Evolutionary conservation across 1,140 invertebrate genomes (phyloP).

Genomic region (Diorhabda elongata): DNA sequence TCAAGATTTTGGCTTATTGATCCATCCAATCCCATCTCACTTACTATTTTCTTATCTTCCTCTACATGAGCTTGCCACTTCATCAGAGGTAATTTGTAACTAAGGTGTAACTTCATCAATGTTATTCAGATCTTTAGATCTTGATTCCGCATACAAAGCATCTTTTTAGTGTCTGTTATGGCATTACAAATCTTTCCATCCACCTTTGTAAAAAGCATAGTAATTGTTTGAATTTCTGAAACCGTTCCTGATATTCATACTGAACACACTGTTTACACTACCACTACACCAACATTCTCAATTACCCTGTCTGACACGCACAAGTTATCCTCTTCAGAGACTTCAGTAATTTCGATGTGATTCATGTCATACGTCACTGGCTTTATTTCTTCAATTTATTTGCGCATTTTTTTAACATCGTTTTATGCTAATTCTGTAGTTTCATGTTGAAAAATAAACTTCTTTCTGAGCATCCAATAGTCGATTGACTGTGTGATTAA

Average conservation of each 20-base stretch:
- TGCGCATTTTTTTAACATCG: background rate
- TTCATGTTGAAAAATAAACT: background rate
- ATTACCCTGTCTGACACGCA: no score
- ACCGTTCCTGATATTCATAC: background rate
- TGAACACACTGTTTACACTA: no score
- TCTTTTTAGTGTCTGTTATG: slow-evolving; percentile 7
- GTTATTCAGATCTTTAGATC: slow-evolving; percentile 17
- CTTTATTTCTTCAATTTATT: slow-evolving; percentile 10
- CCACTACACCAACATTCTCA: no score
- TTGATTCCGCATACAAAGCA: slow-evolving; percentile 19
- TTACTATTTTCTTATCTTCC: background rate
- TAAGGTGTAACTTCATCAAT: slow-evolving; percentile 5
- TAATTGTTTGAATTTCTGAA: background rate
- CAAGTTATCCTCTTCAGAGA: no score
- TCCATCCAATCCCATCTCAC: slow-evolving; percentile 28
- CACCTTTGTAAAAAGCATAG: slow-evolving; percentile 15
- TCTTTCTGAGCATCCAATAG: slow-evolving; percentile 5
- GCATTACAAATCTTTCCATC: slow-evolving; percentile 17
- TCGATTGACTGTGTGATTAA: slow-evolving; percentile 26
- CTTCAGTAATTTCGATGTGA: background rate
- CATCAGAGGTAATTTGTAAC: slow-evolving; percentile 12
- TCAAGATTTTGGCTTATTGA: slow-evolving; percentile 41
- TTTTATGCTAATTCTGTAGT: slow-evolving; percentile 23
- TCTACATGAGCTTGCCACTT: slow-evolving; percentile 7
- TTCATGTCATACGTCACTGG: background rate